Percentiles rank a stretch among this genome's conserved stretches.
These are phyloP conservation scores for Harlomillsia oculata DNA, from an alignment of 1,140 invertebrate genomes.

Conservation along the genomic window DNA sequence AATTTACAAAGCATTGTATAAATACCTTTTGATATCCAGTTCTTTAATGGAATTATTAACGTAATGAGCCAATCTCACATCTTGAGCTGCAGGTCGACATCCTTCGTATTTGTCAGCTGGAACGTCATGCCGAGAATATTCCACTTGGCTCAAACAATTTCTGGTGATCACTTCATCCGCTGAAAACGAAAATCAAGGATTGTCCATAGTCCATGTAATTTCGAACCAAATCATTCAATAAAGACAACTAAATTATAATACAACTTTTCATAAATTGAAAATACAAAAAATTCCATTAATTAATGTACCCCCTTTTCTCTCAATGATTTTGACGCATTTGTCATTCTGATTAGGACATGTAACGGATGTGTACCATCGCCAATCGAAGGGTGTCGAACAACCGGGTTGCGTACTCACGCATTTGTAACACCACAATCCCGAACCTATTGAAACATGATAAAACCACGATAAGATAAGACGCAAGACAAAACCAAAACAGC, in stretches of 20 bases:
- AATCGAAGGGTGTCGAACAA: conserved; percentile 73
- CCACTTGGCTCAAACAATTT: conserved; percentile 71
- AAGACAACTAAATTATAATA: too few species aligned
- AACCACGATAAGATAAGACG: too few species aligned
- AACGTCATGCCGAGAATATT: conserved; percentile 67
- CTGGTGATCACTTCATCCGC: conserved; percentile 69
- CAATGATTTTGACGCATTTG: conserved; percentile 82
- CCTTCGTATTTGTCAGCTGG: conserved; percentile 87
- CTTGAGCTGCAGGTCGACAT: conserved; percentile 65
- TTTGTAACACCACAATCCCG: conserved; percentile 65
- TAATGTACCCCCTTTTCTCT: conserved; percentile 80
- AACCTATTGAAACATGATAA: too few species aligned
- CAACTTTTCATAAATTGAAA: too few species aligned
- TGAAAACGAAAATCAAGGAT: conserved; percentile 47
- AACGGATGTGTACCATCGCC: conserved; percentile 64
- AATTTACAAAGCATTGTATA: not conserved
- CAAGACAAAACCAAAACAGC: too few species aligned
- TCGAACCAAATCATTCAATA: too few species aligned
- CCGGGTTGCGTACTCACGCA: conserved; percentile 82
- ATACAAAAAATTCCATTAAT: too few species aligned
- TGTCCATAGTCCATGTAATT: too few species aligned
- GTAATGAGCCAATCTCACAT: conserved; percentile 70
- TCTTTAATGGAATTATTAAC: conserved; percentile 79
- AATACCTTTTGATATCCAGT: conserved; percentile 67
- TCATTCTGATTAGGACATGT: conserved; percentile 72